Evolutionary conservation across 1,140 invertebrate species (phyloP).

Genomic region (Pemphigus obesinymphae): DNA sequence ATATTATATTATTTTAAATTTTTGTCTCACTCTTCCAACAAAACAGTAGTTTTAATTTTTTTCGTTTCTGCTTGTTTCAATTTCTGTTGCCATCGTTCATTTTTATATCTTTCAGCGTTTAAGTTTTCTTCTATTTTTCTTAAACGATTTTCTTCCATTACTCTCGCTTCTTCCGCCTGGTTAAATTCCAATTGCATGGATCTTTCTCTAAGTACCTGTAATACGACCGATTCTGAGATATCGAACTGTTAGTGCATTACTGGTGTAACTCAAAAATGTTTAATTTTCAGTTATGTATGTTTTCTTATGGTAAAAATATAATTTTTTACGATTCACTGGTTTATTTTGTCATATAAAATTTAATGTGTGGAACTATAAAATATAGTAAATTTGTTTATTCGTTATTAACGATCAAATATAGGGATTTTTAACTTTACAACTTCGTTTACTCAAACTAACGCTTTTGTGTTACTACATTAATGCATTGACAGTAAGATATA

Average conservation of each 20-base stretch:
- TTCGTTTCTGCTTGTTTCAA: background rate
- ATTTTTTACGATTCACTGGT: too few relatives aligned
- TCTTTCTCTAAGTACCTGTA: slow-evolving; percentile 5
- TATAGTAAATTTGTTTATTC: background rate
- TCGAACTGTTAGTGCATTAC: too few relatives aligned
- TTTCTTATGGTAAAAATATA: too few relatives aligned
- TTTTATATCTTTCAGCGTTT: background rate
- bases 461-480: too few relatives aligned
- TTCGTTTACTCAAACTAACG: too few relatives aligned
- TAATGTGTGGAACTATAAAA: background rate
- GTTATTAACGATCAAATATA: too few relatives aligned
- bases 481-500: too few relatives aligned
- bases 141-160: background rate
- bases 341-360: background rate
- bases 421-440: too few relatives aligned
- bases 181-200: background rate
- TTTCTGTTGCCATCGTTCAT: background rate
- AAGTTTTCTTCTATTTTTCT: background rate
- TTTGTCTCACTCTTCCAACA: background rate
- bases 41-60: background rate
- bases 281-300: too few relatives aligned
- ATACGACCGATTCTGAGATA: background rate
- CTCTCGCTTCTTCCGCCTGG: background rate
- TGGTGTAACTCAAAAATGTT: background rate
- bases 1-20: background rate